Evolutionary conservation across 2,888 invertebrate genomes (phyloP), one percentile per base, ranked within the genome.

Genomic region (Meiosimyza decipiens): DNA sequence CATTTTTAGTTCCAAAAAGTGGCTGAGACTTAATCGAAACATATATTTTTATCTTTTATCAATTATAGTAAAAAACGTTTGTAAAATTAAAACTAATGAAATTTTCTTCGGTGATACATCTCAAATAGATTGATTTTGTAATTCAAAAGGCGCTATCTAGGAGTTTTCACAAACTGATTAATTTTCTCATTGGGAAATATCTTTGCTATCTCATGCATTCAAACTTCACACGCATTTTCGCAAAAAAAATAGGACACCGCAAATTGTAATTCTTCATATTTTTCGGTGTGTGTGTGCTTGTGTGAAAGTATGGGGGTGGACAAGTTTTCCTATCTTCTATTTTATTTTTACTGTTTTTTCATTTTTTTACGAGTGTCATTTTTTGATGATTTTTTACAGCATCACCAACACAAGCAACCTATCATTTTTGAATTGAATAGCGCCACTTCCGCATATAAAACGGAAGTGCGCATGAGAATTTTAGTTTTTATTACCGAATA

Each of bases 381-480:
- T 59, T 67, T 69, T 59, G 50, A 59, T 59, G 50, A 50, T 59
- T 60, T 57, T 69, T 69, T 64, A 12, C 22, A 51, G n/a, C 16
- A 63, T 18, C 63, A 63, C 63, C 33, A 57, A 28, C 57, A 28
- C 57, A 57, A 57, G 28, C 40, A 40, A 40, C 40, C 40, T 40
- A 40, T 40, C 40, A 40, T 40, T 40, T 40, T 40, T 40, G 40
- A 57, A 63, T 63, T 22, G 64, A 64, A 64, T 22, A 50, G 67
- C 57, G 57, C 47, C 67, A 67, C 47, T 67, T 67, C 67, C 67
- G 67, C 22, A 16, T 57, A 54, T 22, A 49, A 54, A 67, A 47
- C 67, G 67, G 67, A 67, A 67, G 55, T 55, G 67, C 49, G 67
- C 67, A 67, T 67, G 67, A 57, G 55, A 47, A 59, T 68, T 54